phyloP scores from a whole-genome alignment of 2,797 vertebrate species.

The Calcarius lapponicus region DNA sequence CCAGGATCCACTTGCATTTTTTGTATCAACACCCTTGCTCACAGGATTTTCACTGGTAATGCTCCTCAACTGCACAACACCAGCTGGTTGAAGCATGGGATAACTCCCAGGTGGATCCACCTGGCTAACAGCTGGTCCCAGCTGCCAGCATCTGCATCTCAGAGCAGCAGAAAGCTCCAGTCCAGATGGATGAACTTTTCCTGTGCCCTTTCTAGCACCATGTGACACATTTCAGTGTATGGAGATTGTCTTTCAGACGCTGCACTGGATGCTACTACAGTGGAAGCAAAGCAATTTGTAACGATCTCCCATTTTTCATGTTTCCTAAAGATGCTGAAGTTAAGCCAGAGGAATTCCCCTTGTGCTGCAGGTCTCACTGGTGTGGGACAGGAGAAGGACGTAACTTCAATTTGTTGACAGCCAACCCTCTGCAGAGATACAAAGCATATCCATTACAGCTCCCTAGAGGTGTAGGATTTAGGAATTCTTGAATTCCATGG shows the following conservation, averaged over 20 bases:
- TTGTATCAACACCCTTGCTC: background rate
- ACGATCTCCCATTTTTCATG: background rate
- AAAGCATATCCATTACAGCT: background rate
- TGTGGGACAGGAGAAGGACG: background rate
- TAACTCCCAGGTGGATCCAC: background rate
- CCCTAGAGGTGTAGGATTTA: background rate
- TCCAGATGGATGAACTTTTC: background rate
- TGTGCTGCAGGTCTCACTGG: background rate
- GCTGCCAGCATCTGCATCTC: background rate
- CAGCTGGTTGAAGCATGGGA: background rate
- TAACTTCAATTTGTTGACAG: background rate
- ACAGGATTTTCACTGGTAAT: background rate
- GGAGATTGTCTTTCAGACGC: background rate
- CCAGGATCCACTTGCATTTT: background rate
- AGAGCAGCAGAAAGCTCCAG: background rate
- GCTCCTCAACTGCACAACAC: background rate
- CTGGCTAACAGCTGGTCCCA: background rate
- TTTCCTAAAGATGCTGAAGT: background rate
- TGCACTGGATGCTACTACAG: background rate
- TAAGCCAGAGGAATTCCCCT: background rate
- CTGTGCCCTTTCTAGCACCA: accelerated
- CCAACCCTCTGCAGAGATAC: background rate
- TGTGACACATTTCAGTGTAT: accelerated
- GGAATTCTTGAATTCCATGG: background rate
- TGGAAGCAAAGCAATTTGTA: background rate